Conservation (phyloP, 37 sponge, comb jelly and placozoan species). For the Tethya wilhelma region DNA sequence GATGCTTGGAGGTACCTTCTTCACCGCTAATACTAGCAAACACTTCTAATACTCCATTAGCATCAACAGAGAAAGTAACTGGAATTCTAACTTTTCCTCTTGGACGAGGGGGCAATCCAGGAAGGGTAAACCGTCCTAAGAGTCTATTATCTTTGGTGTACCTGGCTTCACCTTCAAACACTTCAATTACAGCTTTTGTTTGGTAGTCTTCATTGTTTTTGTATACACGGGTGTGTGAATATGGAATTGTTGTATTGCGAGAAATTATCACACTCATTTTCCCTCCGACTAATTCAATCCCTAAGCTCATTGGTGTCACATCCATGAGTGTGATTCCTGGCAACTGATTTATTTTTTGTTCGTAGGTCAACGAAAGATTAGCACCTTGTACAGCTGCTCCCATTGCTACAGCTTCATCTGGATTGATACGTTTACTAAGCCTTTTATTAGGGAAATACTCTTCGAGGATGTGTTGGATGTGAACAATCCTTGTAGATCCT, state of each 20-base stretch:
- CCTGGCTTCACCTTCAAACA: slow-evolving; percentile 93
- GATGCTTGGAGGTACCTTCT: slow-evolving; percentile 56
- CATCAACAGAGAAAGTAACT: slow-evolving; percentile 81
- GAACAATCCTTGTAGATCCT: slow-evolving; percentile 85
- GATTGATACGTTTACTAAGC: slow-evolving; percentile 91
- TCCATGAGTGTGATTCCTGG: slow-evolving; percentile 91
- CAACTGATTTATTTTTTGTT: slow-evolving; percentile 62
- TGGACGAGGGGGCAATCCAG: slow-evolving; percentile 80
- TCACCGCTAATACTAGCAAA: slow-evolving; percentile 79
- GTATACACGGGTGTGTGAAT: slow-evolving; percentile 80
- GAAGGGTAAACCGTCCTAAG: slow-evolving; percentile 81
- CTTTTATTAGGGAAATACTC: slow-evolving; percentile 57
- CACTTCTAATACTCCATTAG: slow-evolving; percentile 89
- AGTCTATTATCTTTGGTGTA: slow-evolving; percentile 72
- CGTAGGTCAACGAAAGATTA: slow-evolving; percentile 66
- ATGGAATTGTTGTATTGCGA: slow-evolving; percentile 94
- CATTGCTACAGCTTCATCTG: slow-evolving; percentile 96
- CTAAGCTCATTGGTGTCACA: slow-evolving; percentile 87
- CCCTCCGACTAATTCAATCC: slow-evolving; percentile 85
- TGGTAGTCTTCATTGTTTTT: slow-evolving; percentile 92
- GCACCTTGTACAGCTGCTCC: slow-evolving; percentile 96
- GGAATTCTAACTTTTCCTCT: slow-evolving; percentile 73
- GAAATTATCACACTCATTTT: slow-evolving; percentile 84
- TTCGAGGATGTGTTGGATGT: slow-evolving; percentile 75
- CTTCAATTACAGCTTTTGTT: slow-evolving; percentile 77